Conservation (phyloP, 1,140 invertebrate species). For the Proales similis region DNA sequence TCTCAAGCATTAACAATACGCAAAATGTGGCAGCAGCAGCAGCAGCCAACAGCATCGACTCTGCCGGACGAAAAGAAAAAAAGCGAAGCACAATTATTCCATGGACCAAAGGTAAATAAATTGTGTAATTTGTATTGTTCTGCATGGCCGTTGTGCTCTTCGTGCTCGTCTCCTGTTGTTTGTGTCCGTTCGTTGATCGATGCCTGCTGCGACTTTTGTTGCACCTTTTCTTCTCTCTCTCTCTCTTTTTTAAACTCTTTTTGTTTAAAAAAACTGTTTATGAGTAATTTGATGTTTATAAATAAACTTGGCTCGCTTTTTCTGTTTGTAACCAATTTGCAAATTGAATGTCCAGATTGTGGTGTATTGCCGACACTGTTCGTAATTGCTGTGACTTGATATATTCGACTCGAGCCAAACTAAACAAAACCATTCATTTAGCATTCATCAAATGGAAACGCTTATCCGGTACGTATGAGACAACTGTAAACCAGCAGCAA, state of each 20-base stretch:
- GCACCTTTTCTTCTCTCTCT: neutral
- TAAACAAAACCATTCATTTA: neutral
- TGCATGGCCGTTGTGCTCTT: too few species aligned
- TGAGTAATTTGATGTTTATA: slow-evolving; percentile 30
- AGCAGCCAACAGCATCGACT: too few species aligned
- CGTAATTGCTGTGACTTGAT: too few species aligned
- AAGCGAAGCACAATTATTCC: slow-evolving; percentile 30
- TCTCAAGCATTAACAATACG: too few species aligned
- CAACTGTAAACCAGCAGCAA: too few species aligned
- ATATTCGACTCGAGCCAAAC: too few species aligned
- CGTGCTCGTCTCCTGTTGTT: neutral
- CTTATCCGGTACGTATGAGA: neutral
- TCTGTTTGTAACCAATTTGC: neutral
- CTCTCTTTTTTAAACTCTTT: neutral
- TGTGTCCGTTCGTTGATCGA: neutral
- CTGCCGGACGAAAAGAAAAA: slow-evolving; percentile 19
- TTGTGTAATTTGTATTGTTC: neutral
- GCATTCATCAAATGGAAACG: slow-evolving; percentile 9
- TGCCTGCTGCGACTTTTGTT: slow-evolving; percentile 6
- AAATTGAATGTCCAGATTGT: neutral
- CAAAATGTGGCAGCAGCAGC: too few species aligned
- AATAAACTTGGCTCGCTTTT: slow-evolving; percentile 17
- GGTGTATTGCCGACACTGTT: too few species aligned
- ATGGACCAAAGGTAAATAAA: slow-evolving; percentile 29
- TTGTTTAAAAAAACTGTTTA: neutral